Evolutionary conservation across 2,113 vertebrate species (phyloP).

Genomic region (Hyperoodon ampullatus): DNA sequence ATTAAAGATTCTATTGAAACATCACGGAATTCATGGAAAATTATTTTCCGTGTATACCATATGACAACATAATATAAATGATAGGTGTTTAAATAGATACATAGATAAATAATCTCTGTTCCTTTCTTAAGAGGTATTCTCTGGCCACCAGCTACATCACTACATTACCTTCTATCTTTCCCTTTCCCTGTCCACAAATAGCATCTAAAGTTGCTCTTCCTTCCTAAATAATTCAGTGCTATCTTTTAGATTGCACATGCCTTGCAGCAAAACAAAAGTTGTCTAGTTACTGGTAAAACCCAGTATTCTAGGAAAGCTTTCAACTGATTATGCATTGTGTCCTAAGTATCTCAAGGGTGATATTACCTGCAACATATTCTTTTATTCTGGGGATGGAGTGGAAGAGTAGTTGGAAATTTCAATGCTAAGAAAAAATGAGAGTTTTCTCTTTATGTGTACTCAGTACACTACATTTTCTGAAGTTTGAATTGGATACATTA

Average conservation of each 20-base stretch:
- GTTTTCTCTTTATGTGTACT: background rate
- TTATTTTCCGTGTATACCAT: background rate
- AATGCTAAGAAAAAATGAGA: background rate
- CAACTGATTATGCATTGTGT: background rate
- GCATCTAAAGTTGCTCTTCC: background rate
- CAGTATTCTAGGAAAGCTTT: background rate
- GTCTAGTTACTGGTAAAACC: background rate
- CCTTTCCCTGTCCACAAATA: background rate
- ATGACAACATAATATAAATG: background rate
- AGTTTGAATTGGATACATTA: background rate
- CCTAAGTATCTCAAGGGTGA: background rate
- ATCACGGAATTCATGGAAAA: background rate
- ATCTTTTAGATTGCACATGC: background rate
- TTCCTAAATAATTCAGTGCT: slow-evolving; percentile 8
- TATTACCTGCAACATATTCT: background rate
- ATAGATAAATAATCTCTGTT: background rate
- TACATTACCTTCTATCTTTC: background rate
- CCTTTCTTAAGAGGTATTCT: background rate
- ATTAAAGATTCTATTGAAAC: slow-evolving; percentile 17
- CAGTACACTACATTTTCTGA: background rate
- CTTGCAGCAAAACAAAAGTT: slow-evolving; percentile 11
- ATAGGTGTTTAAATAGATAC: background rate
- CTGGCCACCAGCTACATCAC: background rate
- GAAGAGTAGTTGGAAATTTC: background rate
- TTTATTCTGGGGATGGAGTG: background rate